These are phyloP conservation scores for Sialia sialis DNA, from an alignment of 2,113 vertebrate genomes.

Conservation along the genomic window DNA sequence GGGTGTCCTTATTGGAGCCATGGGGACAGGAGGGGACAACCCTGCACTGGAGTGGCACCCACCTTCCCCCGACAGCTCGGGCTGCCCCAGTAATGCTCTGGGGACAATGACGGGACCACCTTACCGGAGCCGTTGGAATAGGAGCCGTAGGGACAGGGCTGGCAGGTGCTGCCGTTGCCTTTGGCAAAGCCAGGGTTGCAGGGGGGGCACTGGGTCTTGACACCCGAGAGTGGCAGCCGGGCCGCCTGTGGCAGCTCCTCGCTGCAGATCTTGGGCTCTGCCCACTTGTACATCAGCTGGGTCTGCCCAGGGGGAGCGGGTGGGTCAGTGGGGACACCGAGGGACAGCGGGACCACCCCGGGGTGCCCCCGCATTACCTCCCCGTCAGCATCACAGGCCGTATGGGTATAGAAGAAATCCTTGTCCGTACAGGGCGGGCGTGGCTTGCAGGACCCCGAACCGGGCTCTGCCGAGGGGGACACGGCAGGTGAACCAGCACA, in stretches of 20 bases:
- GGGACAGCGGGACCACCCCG: not conserved
- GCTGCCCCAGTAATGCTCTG: not conserved
- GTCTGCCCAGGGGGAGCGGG: slow-evolving; percentile 71
- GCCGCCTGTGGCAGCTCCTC: slow-evolving; percentile 75
- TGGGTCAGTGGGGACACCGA: not conserved
- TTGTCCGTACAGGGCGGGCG: slow-evolving; percentile 84
- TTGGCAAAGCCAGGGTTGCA: slow-evolving; percentile 93
- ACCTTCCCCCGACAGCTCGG: not conserved
- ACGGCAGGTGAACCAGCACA: not conserved
- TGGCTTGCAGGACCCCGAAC: slow-evolving; percentile 80
- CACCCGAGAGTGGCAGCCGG: slow-evolving; percentile 80
- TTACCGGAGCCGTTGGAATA: slow-evolving; percentile 92
- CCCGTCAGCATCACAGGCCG: slow-evolving; percentile 80
- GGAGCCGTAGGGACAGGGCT: slow-evolving; percentile 79
- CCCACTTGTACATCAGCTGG: slow-evolving; percentile 95
- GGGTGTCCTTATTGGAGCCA: not conserved
- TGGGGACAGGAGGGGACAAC: not conserved
- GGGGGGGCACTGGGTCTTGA: slow-evolving; percentile 82
- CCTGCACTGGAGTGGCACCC: not conserved
- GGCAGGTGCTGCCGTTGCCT: slow-evolving; percentile 78
- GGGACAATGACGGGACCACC: not conserved
- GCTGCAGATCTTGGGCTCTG: slow-evolving; percentile 88
- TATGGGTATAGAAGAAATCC: slow-evolving; percentile 95
- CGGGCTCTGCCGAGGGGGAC: slow-evolving; percentile 44
- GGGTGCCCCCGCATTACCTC: slow-evolving; percentile 67